Base-by-base conservation (phyloP, 2,888 invertebrate species). In the Herminia tarsipennalis region DNA sequence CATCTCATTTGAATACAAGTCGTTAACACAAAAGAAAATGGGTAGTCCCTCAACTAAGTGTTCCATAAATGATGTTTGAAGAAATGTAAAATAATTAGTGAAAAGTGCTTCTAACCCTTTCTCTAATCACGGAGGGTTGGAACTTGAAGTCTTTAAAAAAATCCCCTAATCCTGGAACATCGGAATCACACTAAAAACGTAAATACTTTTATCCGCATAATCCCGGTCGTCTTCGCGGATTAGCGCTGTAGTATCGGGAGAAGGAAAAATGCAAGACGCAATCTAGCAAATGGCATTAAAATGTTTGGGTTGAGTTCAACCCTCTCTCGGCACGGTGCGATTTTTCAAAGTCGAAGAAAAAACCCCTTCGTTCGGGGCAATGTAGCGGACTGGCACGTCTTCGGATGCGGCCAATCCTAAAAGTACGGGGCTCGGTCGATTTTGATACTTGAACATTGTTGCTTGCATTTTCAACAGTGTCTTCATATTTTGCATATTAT, bases 251-350 rank as follows among this genome's bases (percentile, higher is more conserved):
- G 78, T 79, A 78, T 75, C 69, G 69, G 69, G 76, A 76, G 75
- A 76, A 66, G 80, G 83, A 90, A 90, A 90, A 90, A 90, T 89
- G 87, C 89, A 90, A 87, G 88, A 83, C 83, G 87, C 88, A 92
- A 92, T 92, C 89, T 92, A 87, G 86, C 85, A 91, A 90, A 92
- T 92, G 89, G 92, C 86, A 92, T 92, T 92, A 92, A 92, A 91
- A 88, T 90, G 92, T 91, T 91, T 85, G 81, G 84, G 76, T 91
- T 85, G 81, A 83, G 76, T 75, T 81, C 82, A 88, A 88, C 90
- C 90, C 89, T 86, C 88, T 87, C 83, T 73, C 71, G 78, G 81
- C 78, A 73, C 77, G 76, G 73, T 67, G 76, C 84, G 88, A 91
- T 92, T 92, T 92, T 86, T 92, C 90, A 89, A 88, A 90, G 90